phyloP scores from a whole-genome alignment of 2,888 invertebrate species.

The Cheilosia impressa region DNA sequence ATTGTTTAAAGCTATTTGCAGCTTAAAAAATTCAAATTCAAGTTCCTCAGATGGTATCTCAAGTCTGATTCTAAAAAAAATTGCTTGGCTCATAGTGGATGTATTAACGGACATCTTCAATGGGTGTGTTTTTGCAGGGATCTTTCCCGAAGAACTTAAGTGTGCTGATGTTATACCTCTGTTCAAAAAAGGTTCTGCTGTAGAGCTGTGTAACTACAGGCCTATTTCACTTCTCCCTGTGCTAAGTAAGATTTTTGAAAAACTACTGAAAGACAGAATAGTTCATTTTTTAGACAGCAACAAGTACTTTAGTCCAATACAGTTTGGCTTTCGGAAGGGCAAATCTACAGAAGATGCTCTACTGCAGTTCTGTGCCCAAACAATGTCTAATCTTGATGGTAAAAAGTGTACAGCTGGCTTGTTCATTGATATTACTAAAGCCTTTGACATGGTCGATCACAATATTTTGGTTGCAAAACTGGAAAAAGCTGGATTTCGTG shows the following conservation, averaged over 20 bases:
- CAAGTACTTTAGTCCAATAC: too few relatives aligned
- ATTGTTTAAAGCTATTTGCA: constrained; percentile 14
- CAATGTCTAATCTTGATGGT: not conserved
- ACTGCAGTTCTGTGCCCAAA: not conserved
- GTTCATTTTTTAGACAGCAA: not conserved
- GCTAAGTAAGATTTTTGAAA: not conserved
- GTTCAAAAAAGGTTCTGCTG: not conserved
- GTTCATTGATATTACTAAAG: not conserved
- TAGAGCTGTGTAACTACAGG: not conserved
- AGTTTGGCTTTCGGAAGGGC: too few relatives aligned
- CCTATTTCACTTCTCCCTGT: not conserved
- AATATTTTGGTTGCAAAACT: not conserved
- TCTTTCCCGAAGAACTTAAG: constrained; percentile 6
- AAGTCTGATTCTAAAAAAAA: constrained; percentile 8
- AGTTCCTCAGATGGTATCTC: constrained; percentile 15
- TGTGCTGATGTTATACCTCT: not conserved
- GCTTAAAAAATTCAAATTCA: constrained; percentile 9
- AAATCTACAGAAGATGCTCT: too few relatives aligned
- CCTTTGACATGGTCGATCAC: not conserved
- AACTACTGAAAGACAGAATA: not conserved
- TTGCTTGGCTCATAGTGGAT: constrained; percentile 23
- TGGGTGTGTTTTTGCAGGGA: constrained; percentile 8
- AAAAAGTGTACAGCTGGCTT: too few relatives aligned
- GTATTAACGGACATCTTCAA: constrained; percentile 12
- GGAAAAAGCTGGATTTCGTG: not conserved